Evolutionary conservation across 2,113 vertebrate genomes (phyloP).

Genomic region (Lagenorhynchus albirostris): DNA sequence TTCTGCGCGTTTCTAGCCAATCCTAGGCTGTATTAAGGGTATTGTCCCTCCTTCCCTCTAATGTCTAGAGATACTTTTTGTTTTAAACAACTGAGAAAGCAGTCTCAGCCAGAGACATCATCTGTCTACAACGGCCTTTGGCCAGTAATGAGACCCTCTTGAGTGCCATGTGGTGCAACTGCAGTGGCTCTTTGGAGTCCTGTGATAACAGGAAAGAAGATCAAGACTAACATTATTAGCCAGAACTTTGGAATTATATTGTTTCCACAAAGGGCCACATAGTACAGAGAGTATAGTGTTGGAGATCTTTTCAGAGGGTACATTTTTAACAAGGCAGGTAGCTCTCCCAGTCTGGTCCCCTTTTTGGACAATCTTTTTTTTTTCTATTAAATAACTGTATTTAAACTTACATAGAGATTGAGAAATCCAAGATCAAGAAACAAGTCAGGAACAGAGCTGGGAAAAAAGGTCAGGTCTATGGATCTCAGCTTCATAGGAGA

Average conservation of each 20-base stretch:
- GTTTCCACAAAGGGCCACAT: background rate
- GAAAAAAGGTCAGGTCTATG: too few species aligned
- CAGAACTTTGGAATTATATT: background rate
- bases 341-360: background rate
- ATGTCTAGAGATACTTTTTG: background rate
- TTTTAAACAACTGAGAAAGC: background rate
- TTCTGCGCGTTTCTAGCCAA: background rate
- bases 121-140: background rate
- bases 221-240: background rate
- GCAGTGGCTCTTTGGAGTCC: background rate
- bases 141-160: background rate
- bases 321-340: background rate
- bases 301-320: background rate
- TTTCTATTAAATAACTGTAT: too few species aligned
- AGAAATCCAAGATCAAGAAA: too few species aligned
- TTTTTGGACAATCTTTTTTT: background rate
- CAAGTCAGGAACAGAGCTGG: too few species aligned
- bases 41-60: background rate
- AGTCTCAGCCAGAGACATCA: background rate
- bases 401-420: too few species aligned
- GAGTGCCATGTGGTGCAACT: background rate
- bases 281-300: background rate
- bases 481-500: too few species aligned
- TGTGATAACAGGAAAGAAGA: background rate
- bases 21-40: background rate